Evolutionary conservation across 2,888 invertebrate genomes (phyloP).

Genomic region (Agonum fuliginosum): DNA sequence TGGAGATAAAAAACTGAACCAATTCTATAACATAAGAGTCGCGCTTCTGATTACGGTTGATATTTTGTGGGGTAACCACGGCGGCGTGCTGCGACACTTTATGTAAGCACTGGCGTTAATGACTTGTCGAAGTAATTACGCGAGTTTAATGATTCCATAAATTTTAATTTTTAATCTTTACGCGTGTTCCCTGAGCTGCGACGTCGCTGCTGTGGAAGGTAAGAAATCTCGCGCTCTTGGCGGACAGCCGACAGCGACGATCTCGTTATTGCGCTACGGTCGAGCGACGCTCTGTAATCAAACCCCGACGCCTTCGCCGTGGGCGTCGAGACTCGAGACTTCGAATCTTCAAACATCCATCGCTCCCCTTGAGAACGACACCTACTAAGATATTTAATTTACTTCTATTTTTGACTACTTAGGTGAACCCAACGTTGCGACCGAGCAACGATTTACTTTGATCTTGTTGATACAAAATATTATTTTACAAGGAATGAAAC

Average conservation of each 20-base stretch:
- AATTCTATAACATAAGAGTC: too few relatives aligned
- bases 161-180: constrained; percentile 60
- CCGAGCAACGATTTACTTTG: too few relatives aligned
- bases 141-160: constrained; percentile 60
- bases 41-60: too few relatives aligned
- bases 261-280: constrained; percentile 52
- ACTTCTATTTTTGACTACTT: too few relatives aligned
- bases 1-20: too few relatives aligned
- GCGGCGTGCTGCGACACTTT: constrained; percentile 54
- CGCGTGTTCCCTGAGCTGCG: constrained; percentile 51
- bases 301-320: constrained; percentile 47
- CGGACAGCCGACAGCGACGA: constrained; percentile 44
- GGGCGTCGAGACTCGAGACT: constrained; percentile 5
- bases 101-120: constrained; percentile 59
- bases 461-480: too few relatives aligned
- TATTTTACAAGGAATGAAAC: too few relatives aligned
- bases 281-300: constrained; percentile 51
- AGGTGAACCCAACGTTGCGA: too few relatives aligned
- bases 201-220: too few relatives aligned
- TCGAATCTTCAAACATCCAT: too few relatives aligned
- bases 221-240: constrained; percentile 53
- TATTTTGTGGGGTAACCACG: neutral
- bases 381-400: too few relatives aligned
- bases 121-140: constrained; percentile 61
- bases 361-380: too few relatives aligned